Evolutionary conservation across 1,140 invertebrate genomes (phyloP).

Genomic region (Hyles vespertilio): DNA sequence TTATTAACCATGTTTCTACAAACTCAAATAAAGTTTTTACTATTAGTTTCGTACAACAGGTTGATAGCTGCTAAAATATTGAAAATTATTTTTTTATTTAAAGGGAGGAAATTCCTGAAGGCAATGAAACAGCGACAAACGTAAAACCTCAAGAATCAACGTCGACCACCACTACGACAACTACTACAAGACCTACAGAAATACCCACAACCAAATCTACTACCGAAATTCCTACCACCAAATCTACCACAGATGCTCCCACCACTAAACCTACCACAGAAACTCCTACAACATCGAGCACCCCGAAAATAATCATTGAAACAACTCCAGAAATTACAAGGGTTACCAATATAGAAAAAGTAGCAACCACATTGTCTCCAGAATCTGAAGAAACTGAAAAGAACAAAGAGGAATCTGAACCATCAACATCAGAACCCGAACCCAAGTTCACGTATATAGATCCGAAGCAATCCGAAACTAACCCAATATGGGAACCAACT

Average conservation of each 20-base stretch:
- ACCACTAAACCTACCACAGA: not conserved
- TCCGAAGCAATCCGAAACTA: constrained; percentile 12
- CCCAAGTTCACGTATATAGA: constrained; percentile 1
- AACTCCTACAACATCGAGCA: constrained; percentile 15
- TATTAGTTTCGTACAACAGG: too few relatives aligned
- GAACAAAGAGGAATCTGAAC: constrained; percentile 6
- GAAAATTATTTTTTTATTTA: constrained; percentile 13
- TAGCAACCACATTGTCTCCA: not conserved
- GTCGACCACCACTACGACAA: constrained; percentile 32
- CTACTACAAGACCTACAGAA: constrained; percentile 13
- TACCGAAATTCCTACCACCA: constrained; percentile 1
- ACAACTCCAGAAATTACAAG: constrained; percentile 10
- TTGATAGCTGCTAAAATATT: too few relatives aligned
- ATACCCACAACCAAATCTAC: constrained; percentile 1
- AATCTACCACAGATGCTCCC: constrained; percentile 13
- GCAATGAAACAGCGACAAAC: constrained; percentile 18
- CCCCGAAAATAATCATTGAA: constrained; percentile 14
- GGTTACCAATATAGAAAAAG: too few relatives aligned
- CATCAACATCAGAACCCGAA: constrained; percentile 18
- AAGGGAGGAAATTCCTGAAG: constrained; percentile 40
- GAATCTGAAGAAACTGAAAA: constrained; percentile 2
- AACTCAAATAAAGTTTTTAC: too few relatives aligned
- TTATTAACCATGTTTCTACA: too few relatives aligned
- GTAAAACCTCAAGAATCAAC: constrained; percentile 14
- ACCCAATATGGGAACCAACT: constrained; percentile 4